These are phyloP conservation scores for Glyphotaelius pellucidus DNA, from an alignment of 2,888 invertebrate species.

Conservation along the genomic window DNA sequence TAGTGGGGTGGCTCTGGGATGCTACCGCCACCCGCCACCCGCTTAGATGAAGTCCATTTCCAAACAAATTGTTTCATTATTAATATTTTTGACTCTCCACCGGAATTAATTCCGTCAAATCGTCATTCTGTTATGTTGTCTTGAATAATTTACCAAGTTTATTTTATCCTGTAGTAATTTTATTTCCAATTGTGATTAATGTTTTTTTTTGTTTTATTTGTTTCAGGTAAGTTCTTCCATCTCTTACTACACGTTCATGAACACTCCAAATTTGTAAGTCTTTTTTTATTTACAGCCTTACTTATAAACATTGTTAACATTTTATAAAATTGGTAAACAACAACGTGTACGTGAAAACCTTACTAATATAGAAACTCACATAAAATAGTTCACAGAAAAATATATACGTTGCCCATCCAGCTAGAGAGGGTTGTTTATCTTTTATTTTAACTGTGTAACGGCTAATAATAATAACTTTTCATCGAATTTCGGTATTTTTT, in stretches of 20 bases:
- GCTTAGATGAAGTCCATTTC: slow-evolving; percentile 21
- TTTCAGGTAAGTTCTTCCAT: not conserved
- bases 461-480: too few relatives aligned
- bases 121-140: not conserved
- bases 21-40: slow-evolving; percentile 13
- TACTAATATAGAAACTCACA: too few relatives aligned
- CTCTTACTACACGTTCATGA: not conserved
- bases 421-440: too few relatives aligned
- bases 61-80: slow-evolving; percentile 40
- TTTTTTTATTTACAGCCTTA: not conserved
- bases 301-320: too few relatives aligned
- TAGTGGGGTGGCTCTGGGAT: slow-evolving; percentile 50
- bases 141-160: not conserved
- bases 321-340: too few relatives aligned
- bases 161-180: not conserved
- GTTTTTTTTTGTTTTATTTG: not conserved
- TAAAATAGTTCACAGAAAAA: too few relatives aligned
- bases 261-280: not conserved
- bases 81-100: not conserved
- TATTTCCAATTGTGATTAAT: not conserved
- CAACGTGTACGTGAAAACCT: too few relatives aligned
- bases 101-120: not conserved
- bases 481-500: too few relatives aligned
- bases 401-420: too few relatives aligned
- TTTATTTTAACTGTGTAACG: too few relatives aligned